phyloP scores from a whole-genome alignment of 2,113 vertebrate species.

The Promerops cafer region DNA sequence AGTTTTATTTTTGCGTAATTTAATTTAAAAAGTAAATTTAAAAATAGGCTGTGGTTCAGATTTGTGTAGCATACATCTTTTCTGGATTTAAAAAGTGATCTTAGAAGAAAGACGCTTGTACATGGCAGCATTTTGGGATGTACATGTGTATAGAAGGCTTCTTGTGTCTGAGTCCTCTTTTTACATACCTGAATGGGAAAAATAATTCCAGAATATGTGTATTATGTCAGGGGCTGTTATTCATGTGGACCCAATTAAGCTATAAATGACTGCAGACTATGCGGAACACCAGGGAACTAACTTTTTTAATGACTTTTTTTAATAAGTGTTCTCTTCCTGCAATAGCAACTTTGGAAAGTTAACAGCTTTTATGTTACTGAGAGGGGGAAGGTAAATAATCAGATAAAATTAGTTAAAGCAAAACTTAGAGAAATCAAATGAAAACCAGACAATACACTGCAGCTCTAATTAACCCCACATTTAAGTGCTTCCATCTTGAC shows the following conservation, averaged over 20 bases:
- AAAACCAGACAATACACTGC: not conserved
- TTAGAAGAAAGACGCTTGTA: not conserved
- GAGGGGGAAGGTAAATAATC: not conserved
- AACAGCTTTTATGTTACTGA: not conserved
- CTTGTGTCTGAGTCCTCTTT: not conserved
- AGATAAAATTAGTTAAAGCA: not conserved
- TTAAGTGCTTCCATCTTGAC: slow-evolving; percentile 39
- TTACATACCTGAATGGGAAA: not conserved
- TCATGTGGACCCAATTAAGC: not conserved
- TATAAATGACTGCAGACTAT: not conserved
- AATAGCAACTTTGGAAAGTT: not conserved
- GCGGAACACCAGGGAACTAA: not conserved
- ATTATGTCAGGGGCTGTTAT: not conserved
- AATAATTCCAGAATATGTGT: not conserved
- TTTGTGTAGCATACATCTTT: not conserved
- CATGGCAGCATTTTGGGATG: not conserved
- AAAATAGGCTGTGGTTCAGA: not conserved
- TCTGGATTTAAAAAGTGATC: not conserved
- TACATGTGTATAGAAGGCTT: not conserved
- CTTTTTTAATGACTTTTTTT: not conserved
- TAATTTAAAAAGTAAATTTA: not conserved
- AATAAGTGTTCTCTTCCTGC: not conserved
- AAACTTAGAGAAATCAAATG: not conserved
- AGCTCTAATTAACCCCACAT: slow-evolving; percentile 45
- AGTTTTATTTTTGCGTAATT: not conserved